Evolutionary conservation across 2,113 vertebrate species (phyloP).

Genomic region (Triplophysa tibetana): DNA sequence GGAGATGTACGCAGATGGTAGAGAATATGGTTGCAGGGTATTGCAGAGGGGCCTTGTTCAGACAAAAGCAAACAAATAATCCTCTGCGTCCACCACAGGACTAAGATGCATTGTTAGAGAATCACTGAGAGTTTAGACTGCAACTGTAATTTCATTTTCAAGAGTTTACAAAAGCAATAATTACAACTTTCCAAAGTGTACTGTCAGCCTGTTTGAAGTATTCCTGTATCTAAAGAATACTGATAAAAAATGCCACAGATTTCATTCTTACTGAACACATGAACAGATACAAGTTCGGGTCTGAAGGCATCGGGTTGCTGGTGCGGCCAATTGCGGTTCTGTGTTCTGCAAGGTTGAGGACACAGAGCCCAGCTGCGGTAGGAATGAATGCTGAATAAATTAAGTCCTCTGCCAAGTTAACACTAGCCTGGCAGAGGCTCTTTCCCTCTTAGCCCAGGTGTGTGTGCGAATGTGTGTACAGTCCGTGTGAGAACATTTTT

Average conservation of each 20-base stretch:
- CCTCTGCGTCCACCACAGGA: constrained; percentile 39
- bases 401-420: constrained; percentile 46
- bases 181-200: neutral
- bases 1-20: constrained; percentile 53
- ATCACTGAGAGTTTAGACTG: constrained; percentile 9
- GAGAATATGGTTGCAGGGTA: constrained; percentile 53
- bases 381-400: constrained; percentile 54
- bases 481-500: constrained; percentile 8
- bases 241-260: too few species aligned
- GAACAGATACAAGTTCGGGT: neutral
- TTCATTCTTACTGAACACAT: too few species aligned
- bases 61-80: constrained; percentile 55
- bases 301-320: constrained; percentile 1
- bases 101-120: constrained; percentile 32
- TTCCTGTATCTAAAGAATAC: too few species aligned
- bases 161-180: constrained; percentile 10
- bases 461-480: constrained; percentile 41
- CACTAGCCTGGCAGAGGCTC: constrained; percentile 46
- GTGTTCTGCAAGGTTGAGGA: constrained; percentile 36
- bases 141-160: constrained; percentile 8
- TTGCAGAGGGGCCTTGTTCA: constrained; percentile 40
- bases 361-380: constrained; percentile 47
- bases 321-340: constrained; percentile 12
- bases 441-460: constrained; percentile 39
- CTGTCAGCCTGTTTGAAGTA: neutral